Percentiles rank a stretch among this genome's conserved stretches.
phyloP scores from a whole-genome alignment of 2,888 invertebrate genomes.

The Ophion ventricosus region DNA sequence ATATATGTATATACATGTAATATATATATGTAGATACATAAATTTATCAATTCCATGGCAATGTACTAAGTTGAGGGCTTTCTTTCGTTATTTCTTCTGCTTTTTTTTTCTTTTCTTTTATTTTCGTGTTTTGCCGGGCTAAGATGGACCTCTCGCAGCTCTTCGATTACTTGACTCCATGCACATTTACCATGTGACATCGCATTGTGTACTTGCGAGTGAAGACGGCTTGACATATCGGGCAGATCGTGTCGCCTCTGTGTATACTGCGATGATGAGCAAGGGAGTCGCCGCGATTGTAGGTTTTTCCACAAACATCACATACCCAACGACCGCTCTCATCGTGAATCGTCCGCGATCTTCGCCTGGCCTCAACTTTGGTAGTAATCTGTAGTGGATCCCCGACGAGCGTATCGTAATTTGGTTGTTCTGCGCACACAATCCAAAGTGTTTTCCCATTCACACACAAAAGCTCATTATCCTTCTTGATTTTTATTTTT shows the following conservation, averaged over 20 bases:
- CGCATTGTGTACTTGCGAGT: constrained; percentile 83
- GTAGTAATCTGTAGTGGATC: constrained; percentile 74
- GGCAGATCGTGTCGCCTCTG: constrained; percentile 82
- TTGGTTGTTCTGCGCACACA: constrained; percentile 81
- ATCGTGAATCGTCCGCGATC: constrained; percentile 80
- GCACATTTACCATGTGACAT: constrained; percentile 82
- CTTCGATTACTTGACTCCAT: constrained; percentile 78
- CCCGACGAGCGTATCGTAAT: constrained; percentile 76
- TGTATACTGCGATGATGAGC: constrained; percentile 83
- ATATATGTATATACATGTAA: constrained; percentile 20
- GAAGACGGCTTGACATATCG: constrained; percentile 82
- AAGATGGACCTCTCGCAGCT: constrained; percentile 29
- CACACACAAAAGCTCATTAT: constrained; percentile 77
- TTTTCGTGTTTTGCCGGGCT: constrained; percentile 17
- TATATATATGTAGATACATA: constrained; percentile 13
- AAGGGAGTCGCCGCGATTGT: constrained; percentile 82
- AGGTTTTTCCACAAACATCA: constrained; percentile 83
- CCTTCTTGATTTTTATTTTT: constrained; percentile 59
- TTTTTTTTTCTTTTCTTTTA: constrained; percentile 28
- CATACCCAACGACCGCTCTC: constrained; percentile 82
- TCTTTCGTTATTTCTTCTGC: constrained; percentile 20
- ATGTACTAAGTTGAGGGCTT: constrained; percentile 56
- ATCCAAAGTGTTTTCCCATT: constrained; percentile 82
- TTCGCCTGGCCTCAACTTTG: constrained; percentile 74
- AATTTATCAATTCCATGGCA: constrained; percentile 66